Evolutionary conservation across 2,888 invertebrate species (phyloP), one percentile per base, ranked within the genome.

Genomic region (Iselma pallidipennis): DNA sequence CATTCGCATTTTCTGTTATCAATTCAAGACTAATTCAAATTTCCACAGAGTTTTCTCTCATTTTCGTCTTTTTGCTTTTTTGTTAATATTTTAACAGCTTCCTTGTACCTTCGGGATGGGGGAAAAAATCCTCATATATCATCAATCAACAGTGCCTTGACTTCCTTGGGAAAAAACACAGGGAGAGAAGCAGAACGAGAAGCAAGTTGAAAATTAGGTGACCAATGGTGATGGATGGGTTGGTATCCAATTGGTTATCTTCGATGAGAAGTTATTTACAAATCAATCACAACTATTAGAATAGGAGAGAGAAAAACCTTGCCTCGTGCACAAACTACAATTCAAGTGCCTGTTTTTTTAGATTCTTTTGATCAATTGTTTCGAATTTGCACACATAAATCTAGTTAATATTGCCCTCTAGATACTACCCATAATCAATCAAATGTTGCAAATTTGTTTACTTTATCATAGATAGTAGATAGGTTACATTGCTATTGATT

Each of bases 141-240:
- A 62, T 62, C 61, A 55, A 62, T 62, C 61, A 62, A 48, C 31
- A 57, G 57, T 57, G 42, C 50, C 19, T 28, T 56, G 25, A 52
- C 26, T 50, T 45, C 4, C 19, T 45, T 19, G 9, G 4, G 21
- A 19, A 45, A 45, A 21, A 21, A 7, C 4, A 10, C 12, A 21
- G 16, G 16, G 7, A 7, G 45, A 21, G 10, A 19, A 10, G 45
- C 9, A n/a, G n/a, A n/a, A n/a, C n/a, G n/a, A 21, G 21, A 45
- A 51, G 52, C 66, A 65, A 61, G 62, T 65, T 64, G 62, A 66
- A 64, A 67, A 64, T 53, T 57, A 55, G 64, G 62, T 68, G 66
- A 66, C 68, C 68, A 66, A 65, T 67, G 52, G 63, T 67, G 67
- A 66, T 67, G 58, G 67, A 68, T 68, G 60, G 33, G 10, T 45